A percentile compares a stretch with the other conserved stretches of the same genome.
Evolutionary conservation across 2,888 invertebrate genomes (phyloP).

Genomic region (Dexiosoma caninum): DNA sequence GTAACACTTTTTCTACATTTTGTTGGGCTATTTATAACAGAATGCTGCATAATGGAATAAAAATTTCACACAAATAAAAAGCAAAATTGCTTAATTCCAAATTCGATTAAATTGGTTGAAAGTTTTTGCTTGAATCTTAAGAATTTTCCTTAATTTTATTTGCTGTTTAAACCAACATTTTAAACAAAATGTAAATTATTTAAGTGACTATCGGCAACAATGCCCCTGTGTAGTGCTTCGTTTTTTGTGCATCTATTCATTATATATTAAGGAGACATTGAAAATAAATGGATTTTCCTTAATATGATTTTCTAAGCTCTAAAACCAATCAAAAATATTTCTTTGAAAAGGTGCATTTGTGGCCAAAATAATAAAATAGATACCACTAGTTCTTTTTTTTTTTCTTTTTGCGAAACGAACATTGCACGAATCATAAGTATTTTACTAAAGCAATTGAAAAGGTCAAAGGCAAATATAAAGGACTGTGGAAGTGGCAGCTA

Average conservation of each 20-base stretch:
- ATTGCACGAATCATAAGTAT: constrained; percentile 27
- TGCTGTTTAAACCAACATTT: no score
- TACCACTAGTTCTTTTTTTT: constrained; percentile 1
- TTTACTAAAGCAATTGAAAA: constrained; percentile 40
- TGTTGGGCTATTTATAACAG: no score
- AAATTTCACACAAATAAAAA: no score
- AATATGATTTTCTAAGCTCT: constrained; percentile 57
- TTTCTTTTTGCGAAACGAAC: background rate
- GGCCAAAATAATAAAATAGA: background rate
- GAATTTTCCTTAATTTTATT: no score
- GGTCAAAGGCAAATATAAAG: constrained; percentile 41
- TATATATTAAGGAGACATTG: constrained; percentile 66
- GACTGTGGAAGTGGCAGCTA: constrained; percentile 30
- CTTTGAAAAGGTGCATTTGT: background rate
- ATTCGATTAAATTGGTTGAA: no score
- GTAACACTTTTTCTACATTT: no score
- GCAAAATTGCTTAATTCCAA: no score
- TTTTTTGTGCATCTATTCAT: background rate
- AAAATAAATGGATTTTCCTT: constrained; percentile 66
- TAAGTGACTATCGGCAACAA: constrained; percentile 66
- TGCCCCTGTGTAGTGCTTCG: constrained; percentile 71
- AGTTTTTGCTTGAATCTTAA: no score
- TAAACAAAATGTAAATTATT: no score
- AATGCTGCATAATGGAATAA: no score
- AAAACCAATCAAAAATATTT: background rate